These are phyloP conservation scores for Phataginus tetradactyla DNA, from an alignment of 2,797 vertebrate genomes.

Conservation along the genomic window DNA sequence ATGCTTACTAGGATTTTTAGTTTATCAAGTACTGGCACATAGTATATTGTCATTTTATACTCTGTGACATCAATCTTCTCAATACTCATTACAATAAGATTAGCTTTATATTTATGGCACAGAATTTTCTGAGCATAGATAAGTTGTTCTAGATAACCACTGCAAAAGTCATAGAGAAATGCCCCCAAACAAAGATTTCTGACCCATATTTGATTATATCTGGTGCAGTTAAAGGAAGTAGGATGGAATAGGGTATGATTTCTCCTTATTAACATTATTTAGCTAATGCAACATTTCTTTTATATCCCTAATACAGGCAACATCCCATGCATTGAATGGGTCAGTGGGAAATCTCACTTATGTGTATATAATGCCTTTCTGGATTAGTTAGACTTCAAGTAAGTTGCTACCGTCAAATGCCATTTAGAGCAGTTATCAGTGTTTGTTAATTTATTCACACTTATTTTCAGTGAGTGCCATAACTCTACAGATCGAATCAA, in stretches of 20 bases:
- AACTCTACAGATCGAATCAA: slow-evolving; percentile 99
- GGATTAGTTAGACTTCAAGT: neutral
- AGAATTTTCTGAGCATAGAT: neutral
- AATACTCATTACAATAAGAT: neutral
- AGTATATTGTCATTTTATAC: neutral
- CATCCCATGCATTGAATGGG: neutral
- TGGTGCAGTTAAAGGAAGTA: neutral
- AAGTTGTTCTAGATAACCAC: neutral
- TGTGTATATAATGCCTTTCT: neutral
- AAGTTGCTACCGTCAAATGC: neutral
- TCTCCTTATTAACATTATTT: neutral
- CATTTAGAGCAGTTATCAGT: neutral
- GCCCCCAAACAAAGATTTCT: neutral
- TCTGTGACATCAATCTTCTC: neutral
- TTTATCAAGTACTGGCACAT: neutral
- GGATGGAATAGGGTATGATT: neutral
- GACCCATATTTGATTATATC: neutral
- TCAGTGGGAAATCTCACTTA: neutral
- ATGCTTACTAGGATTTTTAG: neutral
- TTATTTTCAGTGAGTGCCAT: slow-evolving; percentile 94
- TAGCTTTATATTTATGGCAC: neutral
- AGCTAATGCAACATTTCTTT: neutral
- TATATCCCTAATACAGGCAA: neutral
- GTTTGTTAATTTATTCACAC: slow-evolving; percentile 51
- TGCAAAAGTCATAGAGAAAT: neutral